Evolutionary conservation across 2,113 vertebrate genomes (phyloP), one percentile per base, ranked within the genome.

Genomic region (Centropus bengalensis): DNA sequence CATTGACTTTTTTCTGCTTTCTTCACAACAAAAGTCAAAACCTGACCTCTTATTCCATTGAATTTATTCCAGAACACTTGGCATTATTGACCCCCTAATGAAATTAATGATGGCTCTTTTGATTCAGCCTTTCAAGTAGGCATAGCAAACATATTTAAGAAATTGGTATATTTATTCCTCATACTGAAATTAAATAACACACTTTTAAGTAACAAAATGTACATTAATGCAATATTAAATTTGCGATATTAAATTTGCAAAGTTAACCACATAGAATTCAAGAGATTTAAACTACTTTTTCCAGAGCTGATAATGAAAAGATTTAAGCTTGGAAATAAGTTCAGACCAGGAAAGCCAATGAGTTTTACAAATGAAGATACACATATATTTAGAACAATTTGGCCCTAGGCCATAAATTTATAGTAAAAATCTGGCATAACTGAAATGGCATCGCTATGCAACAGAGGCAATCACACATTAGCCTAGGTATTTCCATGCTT

Each of bases 1-100:
- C 74, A 96, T 95, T 97, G 82, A 97, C 96, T 97, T 97, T 96
- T 80, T 67, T 89, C 76, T 94, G 80, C 62, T 92, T 93, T 97
- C 85, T 96, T 96, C 81, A 96, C 78, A 97, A 95, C 82, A 96
- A 93, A 97, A 96, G 92, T 74, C 27, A 96, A 89, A 97, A 93
- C 10, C 0, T 95, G 88, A 97, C 81, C 86, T 91, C 91, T 96
- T 96, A 79, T 92, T 96, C 62, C 45, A 93, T 71, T 66, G 93
- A 97, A 89, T 95, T 96, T 96, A 59, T 97, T 97, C 75, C 84
- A 96, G 27, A 87, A 76, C 92, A 95, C 82, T 97, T 97, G 93
- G 14, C 55, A 63, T 96, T 96, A 96, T 95, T 96, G 95, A 96
- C 95, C 77, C 82, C 64, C 70, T 97, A 82, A 95, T 96, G 93